phyloP scores from a whole-genome alignment of 2,797 vertebrate genomes.

The Hapalemur alaotrensis region DNA sequence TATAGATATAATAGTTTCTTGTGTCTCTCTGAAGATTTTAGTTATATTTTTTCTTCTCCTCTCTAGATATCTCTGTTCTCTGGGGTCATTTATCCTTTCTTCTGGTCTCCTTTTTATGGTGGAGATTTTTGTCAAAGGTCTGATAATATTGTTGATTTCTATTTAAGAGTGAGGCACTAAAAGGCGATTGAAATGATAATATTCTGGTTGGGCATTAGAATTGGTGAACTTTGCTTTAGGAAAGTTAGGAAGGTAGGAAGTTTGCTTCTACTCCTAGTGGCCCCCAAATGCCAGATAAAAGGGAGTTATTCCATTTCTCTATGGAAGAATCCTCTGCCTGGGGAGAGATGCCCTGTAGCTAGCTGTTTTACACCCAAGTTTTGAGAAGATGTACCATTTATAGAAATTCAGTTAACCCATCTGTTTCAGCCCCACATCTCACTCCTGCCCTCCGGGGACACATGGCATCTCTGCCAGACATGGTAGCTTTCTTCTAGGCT shows the following conservation, averaged over 20 bases:
- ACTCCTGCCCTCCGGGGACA: background rate
- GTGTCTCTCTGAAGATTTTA: background rate
- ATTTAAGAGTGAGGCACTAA: background rate
- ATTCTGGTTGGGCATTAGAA: background rate
- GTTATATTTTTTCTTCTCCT: background rate
- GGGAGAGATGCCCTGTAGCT: background rate
- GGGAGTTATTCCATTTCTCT: background rate
- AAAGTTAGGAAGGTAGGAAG: background rate
- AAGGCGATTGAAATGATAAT: background rate
- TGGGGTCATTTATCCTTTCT: background rate
- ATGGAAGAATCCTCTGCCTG: background rate
- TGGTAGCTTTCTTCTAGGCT: background rate
- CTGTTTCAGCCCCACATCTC: background rate
- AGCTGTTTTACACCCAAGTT: background rate
- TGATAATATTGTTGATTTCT: background rate
- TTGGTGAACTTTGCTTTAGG: background rate
- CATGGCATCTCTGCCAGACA: background rate
- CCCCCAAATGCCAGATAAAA: background rate
- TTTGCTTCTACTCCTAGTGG: background rate
- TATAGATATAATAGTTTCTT: background rate
- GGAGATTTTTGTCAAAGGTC: background rate
- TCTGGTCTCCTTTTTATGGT: background rate
- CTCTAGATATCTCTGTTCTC: background rate
- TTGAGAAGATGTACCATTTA: background rate
- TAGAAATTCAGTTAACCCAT: background rate